Evolutionary conservation across 2,113 vertebrate species (phyloP).

Genomic region (Colinus virginianus): DNA sequence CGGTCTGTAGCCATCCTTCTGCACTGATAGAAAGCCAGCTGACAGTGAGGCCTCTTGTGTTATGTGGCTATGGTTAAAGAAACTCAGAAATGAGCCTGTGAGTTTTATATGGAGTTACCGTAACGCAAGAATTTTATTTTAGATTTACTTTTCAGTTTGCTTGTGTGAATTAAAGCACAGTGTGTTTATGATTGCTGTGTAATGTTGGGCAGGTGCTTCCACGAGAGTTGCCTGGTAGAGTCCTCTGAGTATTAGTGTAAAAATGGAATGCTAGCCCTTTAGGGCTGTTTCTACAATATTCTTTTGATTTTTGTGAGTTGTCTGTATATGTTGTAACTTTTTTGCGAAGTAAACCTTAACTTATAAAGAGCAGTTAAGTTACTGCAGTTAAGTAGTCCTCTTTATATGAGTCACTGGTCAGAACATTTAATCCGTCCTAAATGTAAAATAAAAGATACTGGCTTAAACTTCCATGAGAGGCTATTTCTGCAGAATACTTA

Average conservation of each 20-base stretch:
- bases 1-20: not conserved
- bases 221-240: accelerated
- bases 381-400: not conserved
- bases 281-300: not conserved
- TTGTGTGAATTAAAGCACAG: not conserved
- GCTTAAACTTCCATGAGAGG: not conserved
- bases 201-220: not conserved
- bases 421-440: not conserved
- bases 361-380: not conserved
- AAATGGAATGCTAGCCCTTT: not conserved
- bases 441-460: not conserved
- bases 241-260: not conserved
- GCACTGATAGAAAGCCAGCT: not conserved
- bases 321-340: not conserved
- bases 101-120: not conserved
- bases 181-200: not conserved
- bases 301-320: not conserved
- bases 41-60: not conserved
- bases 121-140: not conserved
- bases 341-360: not conserved
- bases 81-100: not conserved
- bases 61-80: not conserved
- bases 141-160: not conserved
- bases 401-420: not conserved
- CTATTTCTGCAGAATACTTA: not conserved